phyloP scores from a whole-genome alignment of 1,140 invertebrate genomes.

The Ruditapes philippinarum region DNA sequence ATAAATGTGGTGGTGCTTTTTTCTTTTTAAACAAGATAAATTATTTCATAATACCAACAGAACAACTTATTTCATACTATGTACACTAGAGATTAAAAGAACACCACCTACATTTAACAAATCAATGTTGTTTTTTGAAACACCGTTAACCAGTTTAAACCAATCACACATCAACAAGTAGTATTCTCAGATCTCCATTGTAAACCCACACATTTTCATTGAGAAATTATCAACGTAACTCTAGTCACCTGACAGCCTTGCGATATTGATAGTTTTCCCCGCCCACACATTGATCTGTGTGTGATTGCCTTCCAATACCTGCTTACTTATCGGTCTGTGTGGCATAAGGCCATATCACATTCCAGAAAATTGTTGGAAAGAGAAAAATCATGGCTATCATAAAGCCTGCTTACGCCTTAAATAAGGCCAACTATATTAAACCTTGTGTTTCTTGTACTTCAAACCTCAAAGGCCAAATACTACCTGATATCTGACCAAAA shows the following conservation, averaged over 20 bases:
- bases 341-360: not conserved
- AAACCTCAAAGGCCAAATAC: too few species aligned
- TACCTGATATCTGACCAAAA: too few species aligned
- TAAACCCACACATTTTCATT: constrained; percentile 13
- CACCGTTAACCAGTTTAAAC: too few species aligned
- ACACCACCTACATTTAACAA: too few species aligned
- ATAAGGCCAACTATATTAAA: too few species aligned
- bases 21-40: not conserved
- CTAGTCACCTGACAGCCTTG: not conserved
- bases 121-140: too few species aligned
- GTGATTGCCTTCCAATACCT: not conserved
- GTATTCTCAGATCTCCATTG: not conserved
- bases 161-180: constrained; percentile 9
- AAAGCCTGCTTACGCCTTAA: not conserved
- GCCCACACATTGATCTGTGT: not conserved
- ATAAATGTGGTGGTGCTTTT: too few species aligned
- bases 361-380: not conserved
- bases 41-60: not conserved
- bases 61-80: too few species aligned
- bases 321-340: not conserved
- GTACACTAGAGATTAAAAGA: too few species aligned
- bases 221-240: not conserved
- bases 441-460: too few species aligned
- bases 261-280: not conserved
- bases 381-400: too few species aligned